These are phyloP conservation scores for Gopherus evgoodei DNA, from an alignment of 2,113 vertebrate genomes.

Conservation along the genomic window DNA sequence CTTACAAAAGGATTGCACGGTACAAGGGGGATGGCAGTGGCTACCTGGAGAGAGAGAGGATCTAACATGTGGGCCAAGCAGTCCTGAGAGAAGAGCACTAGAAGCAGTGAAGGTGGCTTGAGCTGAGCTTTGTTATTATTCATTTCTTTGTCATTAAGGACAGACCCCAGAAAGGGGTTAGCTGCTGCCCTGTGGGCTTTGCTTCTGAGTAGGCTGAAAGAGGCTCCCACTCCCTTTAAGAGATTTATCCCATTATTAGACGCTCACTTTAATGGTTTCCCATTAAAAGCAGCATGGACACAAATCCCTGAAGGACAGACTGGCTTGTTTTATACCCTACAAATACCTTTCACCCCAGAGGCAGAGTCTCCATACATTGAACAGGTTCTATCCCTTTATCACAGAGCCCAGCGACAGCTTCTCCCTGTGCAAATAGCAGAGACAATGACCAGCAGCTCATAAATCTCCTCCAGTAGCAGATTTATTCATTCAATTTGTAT, in stretches of 20 bases:
- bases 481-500: background rate
- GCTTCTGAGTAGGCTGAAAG: background rate
- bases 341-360: background rate
- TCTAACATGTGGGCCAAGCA: too few relatives aligned
- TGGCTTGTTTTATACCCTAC: conserved; percentile 2
- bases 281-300: conserved; percentile 18
- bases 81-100: background rate
- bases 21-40: too few relatives aligned
- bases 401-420: accelerated
- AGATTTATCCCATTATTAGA: conserved; percentile 37
- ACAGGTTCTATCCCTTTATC: background rate
- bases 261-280: conserved; percentile 11
- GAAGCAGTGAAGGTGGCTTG: background rate
- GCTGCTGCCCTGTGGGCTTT: background rate
- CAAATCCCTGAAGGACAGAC: conserved; percentile 11
- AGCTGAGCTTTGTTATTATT: background rate
- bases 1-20: too few relatives aligned
- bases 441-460: conserved; percentile 10
- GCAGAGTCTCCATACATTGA: accelerated
- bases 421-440: background rate
- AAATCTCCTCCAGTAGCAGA: background rate
- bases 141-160: background rate
- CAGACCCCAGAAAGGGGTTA: accelerated
- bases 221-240: background rate
- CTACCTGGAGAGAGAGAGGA: background rate